Evolutionary conservation across 2,888 invertebrate genomes (phyloP), one percentile per base, ranked within the genome.

Genomic region (Polia nebulosa): DNA sequence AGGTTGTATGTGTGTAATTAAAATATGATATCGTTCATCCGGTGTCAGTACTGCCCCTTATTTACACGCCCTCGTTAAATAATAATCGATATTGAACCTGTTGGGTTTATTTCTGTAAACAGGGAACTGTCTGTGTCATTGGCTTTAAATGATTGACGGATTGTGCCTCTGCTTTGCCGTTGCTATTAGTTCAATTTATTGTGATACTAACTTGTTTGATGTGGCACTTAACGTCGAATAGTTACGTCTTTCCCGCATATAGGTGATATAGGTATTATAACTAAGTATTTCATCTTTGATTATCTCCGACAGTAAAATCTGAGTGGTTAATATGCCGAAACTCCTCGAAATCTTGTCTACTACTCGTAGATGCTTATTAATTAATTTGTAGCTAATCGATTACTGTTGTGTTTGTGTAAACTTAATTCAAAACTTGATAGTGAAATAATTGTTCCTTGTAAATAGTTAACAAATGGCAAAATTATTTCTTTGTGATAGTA

Each of bases 121-220:
- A 27, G 44, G 25, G 13, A n/a, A 20, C 20, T 34, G 64, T 32
- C 20, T 20, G 27, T 41, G 27, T 34, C 51, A 51, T 60, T 36
- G n/a, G 25, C 15, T 36, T 27, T 15, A 25, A 53, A 49, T 29
- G 36, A 34, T 47, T 63, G 39, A 25, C 41, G 25, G 60, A 45
- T 13, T 32, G n/a, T 36, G 11, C n/a, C 27, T 44, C 6, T n/a
- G 32, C n/a, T 11, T 20, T 53, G 45, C 25, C 41, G 22, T 39
- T 39, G 41, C 41, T 41, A 25, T 53, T 45, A 49, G 20, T 32
- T 15, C 39, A 60, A 65, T 47, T 57, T 59, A 53, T 49, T 44
- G 29, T 29, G 34, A n/a, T 57, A 49, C 45, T 58, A 34, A 60
- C 32, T 52, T 57, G 41, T 53, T 58, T 71, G 41, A 53, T 61